Evolutionary conservation across 1,140 invertebrate genomes (phyloP), one percentile per base, ranked within the genome.

Genomic region (Drosophila lini): DNA sequence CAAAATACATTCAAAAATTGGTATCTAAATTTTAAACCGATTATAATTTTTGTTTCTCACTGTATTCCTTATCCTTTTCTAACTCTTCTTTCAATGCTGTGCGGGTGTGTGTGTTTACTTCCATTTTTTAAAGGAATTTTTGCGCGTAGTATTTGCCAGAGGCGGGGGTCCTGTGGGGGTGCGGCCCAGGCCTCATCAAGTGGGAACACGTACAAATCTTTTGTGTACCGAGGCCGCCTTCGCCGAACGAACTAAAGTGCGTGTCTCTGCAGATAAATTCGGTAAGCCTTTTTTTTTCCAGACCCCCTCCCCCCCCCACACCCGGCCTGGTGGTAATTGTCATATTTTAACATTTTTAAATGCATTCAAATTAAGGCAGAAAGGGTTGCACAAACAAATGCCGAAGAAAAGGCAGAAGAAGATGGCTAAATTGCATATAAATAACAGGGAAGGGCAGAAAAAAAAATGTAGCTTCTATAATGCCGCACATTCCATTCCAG

Each of bases 301-400:
- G 22, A 15, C 44, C 6, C 6, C 5, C 5, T 31, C 28, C 13
- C 8, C 4, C 50, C 13, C 15, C 5, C 52, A 5, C 5, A 28
- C 25, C 25, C 25, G 25, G 25, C 25, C 25, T 28, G 25, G 25
- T 42, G 65, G 62, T 47, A 78, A 75, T 85, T 73, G 74, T 78
- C 84, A 89, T 89, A 89, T 89, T 89, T 89, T 89, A 81, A 78
- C 84, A 89, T 89, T 89, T 89, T 89, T 89, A 89, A 89, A 89
- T 89, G 84, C 84, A 89, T 84, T 89, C 85, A 75, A 88, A 88
- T 80, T 88, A 83, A 78, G 84, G 16, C n/a, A 13, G 19, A 67
- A 84, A 84, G 82, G 82, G 82, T 86, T 88, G 71, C 75, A 80
- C 75, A 80, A 75, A 76, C 60, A 80, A 69, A 55, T 55, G 64